Evolutionary conservation across 2,888 invertebrate genomes (phyloP), one percentile per base, ranked within the genome.

Genomic region (Mystacides longicornis): DNA sequence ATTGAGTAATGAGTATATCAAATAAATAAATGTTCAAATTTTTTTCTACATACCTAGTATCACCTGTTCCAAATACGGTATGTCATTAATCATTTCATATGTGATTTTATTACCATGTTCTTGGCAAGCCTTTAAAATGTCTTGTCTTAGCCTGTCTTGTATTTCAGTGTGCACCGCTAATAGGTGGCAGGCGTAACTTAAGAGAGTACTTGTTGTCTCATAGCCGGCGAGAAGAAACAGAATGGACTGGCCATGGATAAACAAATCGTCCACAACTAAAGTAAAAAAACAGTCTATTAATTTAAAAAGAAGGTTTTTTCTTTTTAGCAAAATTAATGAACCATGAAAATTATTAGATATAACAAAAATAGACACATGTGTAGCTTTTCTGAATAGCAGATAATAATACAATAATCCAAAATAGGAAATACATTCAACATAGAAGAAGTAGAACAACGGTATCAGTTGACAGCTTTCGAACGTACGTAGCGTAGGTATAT

Each of bases 161-260:
- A 79, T 61, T 0, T 74, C 72, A 0, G 73, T 73, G 56, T 73
- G 70, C 0, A 72, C 68, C 0, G 81, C 79, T 43, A 83, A 63
- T 14, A 76, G 75, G 63, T 79, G 78, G 9, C 78, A 68, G 1
- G 76, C 76, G 60, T 80, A 81, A 0, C 79, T 76, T 31, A 81
- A 64, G n/a, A 80, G 64, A 0, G 79, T 79, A 51, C 81, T 78
- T 0, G 81, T 80, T 0, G 82, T 82, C 64, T 83, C 82, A 63
- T 77, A 82, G 0, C 82, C 82, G 50, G 80, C 82, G 51, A 80
- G 67, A 2, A 82, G 74, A 67, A 83, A 82, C 2, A 82, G 65
- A 27, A 82, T 67, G 7, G 77, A 74, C 65, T 83, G 81, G 1
- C 80, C 80, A 58, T 79, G 75, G 21, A 80, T 72, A 2, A 77